Base-by-base conservation (phyloP, 2,888 invertebrate genomes). In the Drosophila lutescens region DNA sequence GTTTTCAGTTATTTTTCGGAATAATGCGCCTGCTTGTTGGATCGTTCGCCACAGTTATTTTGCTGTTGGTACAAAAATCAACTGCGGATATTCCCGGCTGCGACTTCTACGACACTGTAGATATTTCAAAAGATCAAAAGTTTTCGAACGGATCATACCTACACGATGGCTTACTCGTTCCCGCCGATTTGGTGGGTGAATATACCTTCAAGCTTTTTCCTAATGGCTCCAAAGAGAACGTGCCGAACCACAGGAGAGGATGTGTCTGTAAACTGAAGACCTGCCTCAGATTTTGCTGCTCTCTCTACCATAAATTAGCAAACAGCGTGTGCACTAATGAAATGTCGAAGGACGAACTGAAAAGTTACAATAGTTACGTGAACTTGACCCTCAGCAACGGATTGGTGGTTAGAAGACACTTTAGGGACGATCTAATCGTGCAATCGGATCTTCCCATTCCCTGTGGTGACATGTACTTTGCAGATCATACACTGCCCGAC, bases 261-360 rank as follows among this genome's bases (percentile, higher is more conserved):
- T 90, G 90, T 53, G 66, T 78, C 9, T 90, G 90, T 55, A 13
- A 76, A 17, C 36, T 91, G 4, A 88, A 76, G 57, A 50, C 84
- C 0, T 92, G 92, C 60, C 74, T 92, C 0, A 82, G 90, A 12
- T 77, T 89, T 15, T 89, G 89, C 53, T 89, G 90, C 20, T 44
- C 56, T 13, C 51, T 41, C 30, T 10, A 51, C 7, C 55, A 46
- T 1, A 10, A 38, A 20, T 9, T 56, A 7, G 2, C 7, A 1
- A 1, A 36, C 2, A 10, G 26, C 0, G 9, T 38, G 5, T 71
- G 71, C 41, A 9, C 2, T 7, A 13, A 8, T 10, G 36, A 46
- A 9, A 32, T 47, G 20, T 3, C 17, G 1, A 30, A 40, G 8
- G 8, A 34, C 1, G 26, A 61, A 3, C 17, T 72, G 12, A 8